Evolutionary conservation across 2,797 vertebrate genomes (phyloP), one percentile per base, ranked within the genome.

Genomic region (Pampus argenteus): DNA sequence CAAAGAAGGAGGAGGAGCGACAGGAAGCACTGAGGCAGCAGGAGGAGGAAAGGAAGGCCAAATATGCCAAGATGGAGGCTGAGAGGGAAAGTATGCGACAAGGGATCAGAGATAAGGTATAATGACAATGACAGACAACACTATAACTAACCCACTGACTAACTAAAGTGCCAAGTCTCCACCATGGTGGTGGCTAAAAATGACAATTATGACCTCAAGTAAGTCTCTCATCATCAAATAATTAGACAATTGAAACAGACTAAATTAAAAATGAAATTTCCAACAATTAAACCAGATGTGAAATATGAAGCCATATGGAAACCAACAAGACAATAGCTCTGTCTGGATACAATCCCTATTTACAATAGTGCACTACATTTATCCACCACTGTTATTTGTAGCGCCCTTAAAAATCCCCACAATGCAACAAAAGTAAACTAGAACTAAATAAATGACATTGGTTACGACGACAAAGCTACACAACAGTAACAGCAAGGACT

Each of bases 81-180:
- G 98, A 99, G 93, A 95, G 98, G 68, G 98, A 99, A 95, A 82
- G 73, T 25, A 95, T 99, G 95, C 95, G 98, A 65, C 98, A 99
- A 95, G 97, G 97, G 62, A 99, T 99, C 91, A 95, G 98, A 26
- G 98, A 99, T 80, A 99, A 99, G 98, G 98, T 98, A 90, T n/a
- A 20, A 55, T 20, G 18, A 73, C 17, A 88, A 22, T 17, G 7
- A 40, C 14, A 20, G 22, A 34, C 14, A 28, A 22, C 2, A n/a
- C 26, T 10, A 3, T 9, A 52, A 31, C 25, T 66, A 25, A 29
- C 23, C 7, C 17, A 31, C n/a, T 49, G 14, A 54, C 15, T 15
- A 3, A 40, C 38, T 40, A 40, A 40, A 40, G 38, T 40, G 17
- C 40, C 40, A 18, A 17, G 6, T 40, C 36, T 40, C 36, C 36